phyloP scores from a whole-genome alignment of 2,888 invertebrate genomes.

The Chloroclystis v-ata region DNA sequence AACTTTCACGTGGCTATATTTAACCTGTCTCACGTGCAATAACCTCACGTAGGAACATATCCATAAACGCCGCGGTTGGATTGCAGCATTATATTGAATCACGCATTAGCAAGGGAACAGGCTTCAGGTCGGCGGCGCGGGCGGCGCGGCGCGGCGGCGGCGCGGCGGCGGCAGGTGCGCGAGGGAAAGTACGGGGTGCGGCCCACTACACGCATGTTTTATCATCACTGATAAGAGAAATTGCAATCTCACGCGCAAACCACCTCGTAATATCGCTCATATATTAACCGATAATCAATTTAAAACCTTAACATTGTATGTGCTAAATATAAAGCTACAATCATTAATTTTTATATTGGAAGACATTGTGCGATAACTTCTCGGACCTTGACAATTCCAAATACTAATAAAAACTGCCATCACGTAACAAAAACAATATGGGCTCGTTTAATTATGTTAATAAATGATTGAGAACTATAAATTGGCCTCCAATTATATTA shows the following conservation, averaged over 20 bases:
- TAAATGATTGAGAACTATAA: constrained; percentile 16
- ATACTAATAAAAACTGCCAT: not conserved
- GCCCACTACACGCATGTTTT: constrained; percentile 68
- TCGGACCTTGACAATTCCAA: not conserved
- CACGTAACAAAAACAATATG: constrained; percentile 4
- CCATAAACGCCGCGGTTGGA: constrained; percentile 52
- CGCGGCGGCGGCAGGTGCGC: constrained; percentile 43
- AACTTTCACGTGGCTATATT: constrained; percentile 50
- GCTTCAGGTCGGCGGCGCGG: constrained; percentile 49
- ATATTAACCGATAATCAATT: constrained; percentile 26
- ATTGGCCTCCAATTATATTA: constrained; percentile 19
- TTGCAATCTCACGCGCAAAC: constrained; percentile 54
- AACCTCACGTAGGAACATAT: constrained; percentile 55
- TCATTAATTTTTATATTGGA: too few species aligned
- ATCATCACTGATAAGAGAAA: constrained; percentile 74
- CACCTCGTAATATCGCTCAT: constrained; percentile 42
- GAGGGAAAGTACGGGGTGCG: constrained; percentile 73
- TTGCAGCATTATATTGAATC: constrained; percentile 54
- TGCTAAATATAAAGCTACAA: too few species aligned
- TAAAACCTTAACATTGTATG: not conserved
- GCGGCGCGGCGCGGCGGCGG: constrained; percentile 5
- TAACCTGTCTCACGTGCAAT: constrained; percentile 52
- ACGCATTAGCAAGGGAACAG: constrained; percentile 51
- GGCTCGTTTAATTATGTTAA: constrained; percentile 3
- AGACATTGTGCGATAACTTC: not conserved